Base-by-base conservation (phyloP, 2,797 vertebrate genomes). In the Poecilia velifera region DNA sequence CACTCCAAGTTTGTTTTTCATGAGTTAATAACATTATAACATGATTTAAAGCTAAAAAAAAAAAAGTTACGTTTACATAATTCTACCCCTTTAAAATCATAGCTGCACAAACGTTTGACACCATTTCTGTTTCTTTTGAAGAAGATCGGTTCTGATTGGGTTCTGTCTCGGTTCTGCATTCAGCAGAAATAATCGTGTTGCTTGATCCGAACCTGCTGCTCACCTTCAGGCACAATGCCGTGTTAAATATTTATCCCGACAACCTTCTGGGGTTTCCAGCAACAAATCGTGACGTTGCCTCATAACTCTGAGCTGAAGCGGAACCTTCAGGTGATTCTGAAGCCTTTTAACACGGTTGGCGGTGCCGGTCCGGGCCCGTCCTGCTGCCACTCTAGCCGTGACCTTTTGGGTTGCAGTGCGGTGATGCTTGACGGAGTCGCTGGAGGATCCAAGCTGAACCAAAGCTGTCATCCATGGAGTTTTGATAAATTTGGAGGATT, bases 211-310 rank as follows among this genome's bases (percentile, higher is more conserved):
- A 36, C 31, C 62, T 66, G 62, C 62, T 66, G 62, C 34, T 39
- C 14, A 66, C 34, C 62, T 39, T 66, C 62, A 66, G 36, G 62
- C 64, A 41, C 64, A 12, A 39, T 9, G 22, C 9, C 10, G 9
- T 43, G 66, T 41, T 70, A 70, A 70, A 43, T n/a, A 70, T 70
- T 43, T 13, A 70, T 14, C 64, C 20, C 0, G 39, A 68, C 66
- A 41, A 41, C 36, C 34, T 22, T 68, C 36, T 12, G 25, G 9
- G 20, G 36, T 68, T 41, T 14, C 20, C 36, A n/a, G 66, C 66
- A 70, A 70, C 22, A 70, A 70, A 70, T 41, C 39, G 22, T 43
- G 66, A 70, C 39, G 39, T 43, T 70, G 39, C 66, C 22, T 70
- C 66, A 70, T 70, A 70, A 43, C 20, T n/a, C 39, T n/a, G 66